Percentiles rank a stretch among this genome's conserved stretches.
Conservation (phyloP, 2,888 invertebrate genomes). For the Disparrhopalites patrizii region DNA sequence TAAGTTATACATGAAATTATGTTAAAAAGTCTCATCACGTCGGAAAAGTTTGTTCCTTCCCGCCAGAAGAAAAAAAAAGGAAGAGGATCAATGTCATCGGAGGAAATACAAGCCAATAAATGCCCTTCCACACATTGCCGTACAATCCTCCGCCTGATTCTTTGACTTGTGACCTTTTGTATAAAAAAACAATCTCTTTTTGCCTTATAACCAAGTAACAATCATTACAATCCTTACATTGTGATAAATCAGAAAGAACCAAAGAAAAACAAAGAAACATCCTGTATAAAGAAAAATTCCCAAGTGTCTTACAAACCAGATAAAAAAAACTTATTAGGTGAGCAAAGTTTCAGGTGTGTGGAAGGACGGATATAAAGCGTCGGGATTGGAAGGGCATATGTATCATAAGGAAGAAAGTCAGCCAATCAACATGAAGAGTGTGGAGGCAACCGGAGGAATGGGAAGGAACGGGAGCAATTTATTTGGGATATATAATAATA, state of each 20-base stretch:
- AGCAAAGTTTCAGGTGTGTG: conserved; percentile 11
- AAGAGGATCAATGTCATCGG: background rate
- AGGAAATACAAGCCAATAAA: background rate
- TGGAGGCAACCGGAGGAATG: no score
- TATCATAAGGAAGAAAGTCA: no score
- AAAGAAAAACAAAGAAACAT: conserved; percentile 3
- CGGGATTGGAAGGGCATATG: no score
- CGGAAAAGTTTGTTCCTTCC: no score
- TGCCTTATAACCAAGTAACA: conserved; percentile 16
- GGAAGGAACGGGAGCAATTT: no score
- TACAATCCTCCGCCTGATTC: conserved; percentile 40
- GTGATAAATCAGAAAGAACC: conserved; percentile 9
- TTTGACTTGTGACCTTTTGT: conserved; percentile 45
- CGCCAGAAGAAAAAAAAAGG: no score
- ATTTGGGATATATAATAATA: no score
- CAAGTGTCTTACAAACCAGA: conserved; percentile 8
- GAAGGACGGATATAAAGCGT: background rate
- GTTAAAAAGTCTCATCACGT: no score
- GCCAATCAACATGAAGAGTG: no score
- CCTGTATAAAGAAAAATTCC: conserved; percentile 8
- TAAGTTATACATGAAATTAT: no score
- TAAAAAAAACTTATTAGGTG: background rate
- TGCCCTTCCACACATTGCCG: background rate
- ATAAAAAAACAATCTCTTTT: no score
- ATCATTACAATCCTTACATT: background rate